Evolutionary conservation across 2,888 invertebrate genomes (phyloP).

Genomic region (Prenolepis imparis): DNA sequence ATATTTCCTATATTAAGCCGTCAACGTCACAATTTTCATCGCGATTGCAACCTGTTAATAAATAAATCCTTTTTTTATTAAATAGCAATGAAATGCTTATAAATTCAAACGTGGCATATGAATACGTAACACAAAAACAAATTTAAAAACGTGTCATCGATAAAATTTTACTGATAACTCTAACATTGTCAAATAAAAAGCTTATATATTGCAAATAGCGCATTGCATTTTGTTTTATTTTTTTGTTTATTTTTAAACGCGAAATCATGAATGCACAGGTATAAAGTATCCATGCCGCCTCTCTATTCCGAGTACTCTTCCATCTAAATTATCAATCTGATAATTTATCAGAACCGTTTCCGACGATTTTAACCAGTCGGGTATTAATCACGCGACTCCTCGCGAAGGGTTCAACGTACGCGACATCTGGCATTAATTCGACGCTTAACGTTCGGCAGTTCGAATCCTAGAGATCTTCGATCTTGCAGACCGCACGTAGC

Average conservation of each 20-base stretch:
- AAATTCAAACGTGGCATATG: background rate
- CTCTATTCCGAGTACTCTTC: background rate
- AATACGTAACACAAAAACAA: background rate
- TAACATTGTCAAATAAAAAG: background rate
- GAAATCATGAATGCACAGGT: background rate
- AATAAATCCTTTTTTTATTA: background rate
- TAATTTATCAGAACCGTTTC: conserved; percentile 15
- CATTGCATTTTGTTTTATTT: background rate
- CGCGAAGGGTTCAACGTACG: conserved; percentile 37
- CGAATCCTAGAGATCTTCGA: conserved; percentile 39
- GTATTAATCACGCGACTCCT: conserved; percentile 32
- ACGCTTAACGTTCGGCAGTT: conserved; percentile 59
- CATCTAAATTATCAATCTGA: conserved; percentile 31
- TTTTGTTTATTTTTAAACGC: background rate
- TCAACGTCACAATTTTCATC: background rate
- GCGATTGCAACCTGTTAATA: background rate
- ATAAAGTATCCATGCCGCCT: background rate
- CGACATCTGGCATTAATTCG: conserved; percentile 69
- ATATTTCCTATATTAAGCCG: background rate
- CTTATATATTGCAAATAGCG: background rate
- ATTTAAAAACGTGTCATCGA: background rate
- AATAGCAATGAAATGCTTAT: background rate
- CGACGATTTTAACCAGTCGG: conserved; percentile 5
- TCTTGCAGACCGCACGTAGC: conserved; percentile 44
- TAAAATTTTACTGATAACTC: background rate